Conservation (phyloP, 2,888 invertebrate species). For the Sisyra terminalis region DNA sequence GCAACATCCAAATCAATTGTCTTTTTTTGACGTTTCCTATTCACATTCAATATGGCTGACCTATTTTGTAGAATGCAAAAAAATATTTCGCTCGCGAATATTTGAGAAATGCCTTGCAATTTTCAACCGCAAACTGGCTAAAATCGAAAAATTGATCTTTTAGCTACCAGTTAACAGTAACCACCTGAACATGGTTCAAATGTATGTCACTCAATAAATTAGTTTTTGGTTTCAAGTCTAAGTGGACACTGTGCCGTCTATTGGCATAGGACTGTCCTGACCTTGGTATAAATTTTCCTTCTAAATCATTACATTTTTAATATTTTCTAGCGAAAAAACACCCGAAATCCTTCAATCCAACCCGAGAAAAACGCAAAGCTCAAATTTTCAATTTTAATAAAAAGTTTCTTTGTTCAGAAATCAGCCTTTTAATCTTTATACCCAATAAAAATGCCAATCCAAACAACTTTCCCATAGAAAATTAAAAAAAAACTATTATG, state of each 20-base stretch:
- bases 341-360: too few relatives aligned
- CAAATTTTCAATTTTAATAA: too few relatives aligned
- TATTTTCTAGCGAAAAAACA: too few relatives aligned
- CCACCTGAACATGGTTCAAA: too few relatives aligned
- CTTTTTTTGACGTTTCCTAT: constrained; percentile 9
- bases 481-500: too few relatives aligned
- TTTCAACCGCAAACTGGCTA: not conserved
- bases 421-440: too few relatives aligned
- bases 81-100: too few relatives aligned
- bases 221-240: not conserved
- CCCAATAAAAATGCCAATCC: too few relatives aligned
- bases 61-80: constrained; percentile 7
- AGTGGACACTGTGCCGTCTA: constrained; percentile 7
- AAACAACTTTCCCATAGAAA: too few relatives aligned
- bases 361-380: too few relatives aligned
- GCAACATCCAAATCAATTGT: constrained; percentile 4
- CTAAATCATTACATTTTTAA: not conserved
- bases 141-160: not conserved
- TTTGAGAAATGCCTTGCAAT: too few relatives aligned
- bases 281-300: constrained; percentile 7
- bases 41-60: constrained; percentile 8
- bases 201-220: not conserved
- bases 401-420: too few relatives aligned
- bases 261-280: constrained; percentile 9
- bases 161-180: not conserved